These are phyloP conservation scores for Nysson spinosus DNA, from an alignment of 2,888 invertebrate genomes.

Conservation along the genomic window DNA sequence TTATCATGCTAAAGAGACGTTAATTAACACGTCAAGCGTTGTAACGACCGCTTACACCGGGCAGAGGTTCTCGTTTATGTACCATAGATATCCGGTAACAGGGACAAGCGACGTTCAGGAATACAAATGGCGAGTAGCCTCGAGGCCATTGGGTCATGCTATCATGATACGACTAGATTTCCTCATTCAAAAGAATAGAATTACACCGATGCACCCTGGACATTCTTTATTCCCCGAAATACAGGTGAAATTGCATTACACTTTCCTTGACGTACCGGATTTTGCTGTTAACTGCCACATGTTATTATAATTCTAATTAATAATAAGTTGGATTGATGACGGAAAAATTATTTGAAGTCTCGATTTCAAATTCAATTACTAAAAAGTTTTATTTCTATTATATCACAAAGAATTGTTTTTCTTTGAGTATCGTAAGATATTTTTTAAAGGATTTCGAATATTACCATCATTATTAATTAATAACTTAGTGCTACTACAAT, in stretches of 20 bases:
- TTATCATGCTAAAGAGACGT: slow-evolving; percentile 68
- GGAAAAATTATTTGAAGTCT: no score
- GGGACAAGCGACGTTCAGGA: slow-evolving; percentile 8
- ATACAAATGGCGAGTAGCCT: slow-evolving; percentile 29
- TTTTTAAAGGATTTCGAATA: no score
- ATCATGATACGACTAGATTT: slow-evolving; percentile 32
- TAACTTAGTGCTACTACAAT: no score
- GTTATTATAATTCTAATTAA: no score
- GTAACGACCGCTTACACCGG: slow-evolving; percentile 58
- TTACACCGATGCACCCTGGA: slow-evolving; percentile 25
- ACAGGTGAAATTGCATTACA: slow-evolving; percentile 33
- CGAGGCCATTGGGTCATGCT: slow-evolving; percentile 13
- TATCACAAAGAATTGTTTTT: no score
- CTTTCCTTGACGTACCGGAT: slow-evolving; percentile 35
- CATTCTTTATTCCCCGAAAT: slow-evolving; percentile 12
- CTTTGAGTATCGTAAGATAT: no score
- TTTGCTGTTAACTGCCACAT: no score
- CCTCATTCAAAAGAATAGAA: slow-evolving; percentile 40
- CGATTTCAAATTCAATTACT: no score
- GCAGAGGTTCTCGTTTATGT: slow-evolving; percentile 44
- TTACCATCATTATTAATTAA: no score
- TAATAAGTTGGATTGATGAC: no score
- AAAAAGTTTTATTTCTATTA: no score
- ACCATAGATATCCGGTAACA: slow-evolving; percentile 16
- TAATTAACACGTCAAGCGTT: slow-evolving; percentile 64